Evolutionary conservation across 2,113 vertebrate species (phyloP).

Genomic region (Vidua macroura): DNA sequence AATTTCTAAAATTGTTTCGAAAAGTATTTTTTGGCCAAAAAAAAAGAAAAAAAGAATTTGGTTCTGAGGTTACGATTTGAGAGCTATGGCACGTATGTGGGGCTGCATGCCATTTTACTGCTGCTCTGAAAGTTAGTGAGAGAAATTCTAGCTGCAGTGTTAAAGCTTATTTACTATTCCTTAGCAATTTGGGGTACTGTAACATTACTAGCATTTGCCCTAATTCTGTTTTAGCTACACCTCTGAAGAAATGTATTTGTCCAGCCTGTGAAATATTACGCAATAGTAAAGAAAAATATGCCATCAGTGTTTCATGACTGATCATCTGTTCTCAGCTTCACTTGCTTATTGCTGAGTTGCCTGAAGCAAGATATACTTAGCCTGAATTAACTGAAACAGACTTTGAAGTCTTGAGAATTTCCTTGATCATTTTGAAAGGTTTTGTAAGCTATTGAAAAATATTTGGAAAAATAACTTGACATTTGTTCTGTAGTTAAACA

Average conservation of each 20-base stretch:
- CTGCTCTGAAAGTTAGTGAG: not conserved
- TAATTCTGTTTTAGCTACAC: not conserved
- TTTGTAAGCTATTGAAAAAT: conserved; percentile 11
- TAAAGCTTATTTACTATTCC: not conserved
- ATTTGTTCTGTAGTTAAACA: not conserved
- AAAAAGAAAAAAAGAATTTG: not conserved
- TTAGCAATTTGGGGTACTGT: not conserved
- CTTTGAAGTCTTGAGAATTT: conserved; percentile 30
- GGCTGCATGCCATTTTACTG: not conserved
- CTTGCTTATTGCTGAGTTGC: not conserved
- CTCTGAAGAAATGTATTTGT: not conserved
- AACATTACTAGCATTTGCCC: not conserved
- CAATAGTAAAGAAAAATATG: not conserved
- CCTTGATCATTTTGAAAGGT: not conserved
- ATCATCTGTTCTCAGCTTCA: not conserved
- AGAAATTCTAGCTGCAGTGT: not conserved
- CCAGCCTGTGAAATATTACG: not conserved
- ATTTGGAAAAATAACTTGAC: not conserved
- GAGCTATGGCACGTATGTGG: not conserved
- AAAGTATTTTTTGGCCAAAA: accelerated
- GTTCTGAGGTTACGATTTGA: not conserved
- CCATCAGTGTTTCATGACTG: not conserved
- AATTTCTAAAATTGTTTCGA: not conserved
- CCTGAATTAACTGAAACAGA: not conserved
- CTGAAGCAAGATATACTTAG: not conserved